Evolutionary conservation across 1,140 invertebrate genomes (phyloP), one percentile per base, ranked within the genome.

Genomic region (Drosophila novamexicana): DNA sequence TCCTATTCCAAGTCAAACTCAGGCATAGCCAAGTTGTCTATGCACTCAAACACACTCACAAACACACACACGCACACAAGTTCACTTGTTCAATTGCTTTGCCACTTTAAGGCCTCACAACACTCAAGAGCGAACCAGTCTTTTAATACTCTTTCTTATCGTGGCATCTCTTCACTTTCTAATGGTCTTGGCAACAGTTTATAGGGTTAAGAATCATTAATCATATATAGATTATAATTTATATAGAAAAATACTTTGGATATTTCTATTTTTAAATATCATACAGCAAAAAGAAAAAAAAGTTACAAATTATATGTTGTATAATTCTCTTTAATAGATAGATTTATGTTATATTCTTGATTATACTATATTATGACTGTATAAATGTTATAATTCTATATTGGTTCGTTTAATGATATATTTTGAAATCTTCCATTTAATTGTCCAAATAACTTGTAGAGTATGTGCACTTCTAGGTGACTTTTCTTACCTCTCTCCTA

Each of bases 81-180:
- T 56, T 88, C 79, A 79, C 83, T 88, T 89, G 84, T 77, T 89
- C 84, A 88, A 88, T 88, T 88, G 83, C 83, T 88, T 82, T 79
- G 80, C 76, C 83, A 88, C 83, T 88, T 83, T 80, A 69, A 82
- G 84, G 77, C 84, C 72, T 53, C 66, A 75, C 70, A 85, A 56
- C 66, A 81, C 70, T 61, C 50, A 32, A 63, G 47, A 49, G 52
- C 77, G 73, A 84, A 84, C 77, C 76, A 84, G 84, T 78, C 80
- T 88, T 70, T 83, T 34, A 61, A 79, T 88, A 89, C 80, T 39
- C 77, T 80, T 5, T 10, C 4, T 29, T 29, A 5, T 9, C 9
- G 16, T 12, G 34, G 40, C 18, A 32, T 14, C 42, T 52, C 2
- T 34, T 29, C 2, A 10, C 12, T 34, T 14, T 7, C n/a, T 7